Percentiles rank a stretch among this genome's conserved stretches.
Conservation (phyloP, 2,113 vertebrate genomes). For the Mystacornis crossleyi region DNA sequence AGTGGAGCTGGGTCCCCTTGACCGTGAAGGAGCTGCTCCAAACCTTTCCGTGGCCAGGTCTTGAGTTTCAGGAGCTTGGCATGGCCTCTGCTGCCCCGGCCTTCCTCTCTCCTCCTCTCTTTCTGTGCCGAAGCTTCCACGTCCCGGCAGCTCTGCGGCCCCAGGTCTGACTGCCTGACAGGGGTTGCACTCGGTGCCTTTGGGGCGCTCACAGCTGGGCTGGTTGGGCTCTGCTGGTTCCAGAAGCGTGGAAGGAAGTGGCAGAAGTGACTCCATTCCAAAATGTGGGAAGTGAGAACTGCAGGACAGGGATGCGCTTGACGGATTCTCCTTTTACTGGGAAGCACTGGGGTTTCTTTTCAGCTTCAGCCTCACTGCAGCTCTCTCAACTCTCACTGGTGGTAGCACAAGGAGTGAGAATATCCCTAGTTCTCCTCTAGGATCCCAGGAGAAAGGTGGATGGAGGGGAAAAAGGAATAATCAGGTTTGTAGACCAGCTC, state of each 20-base stretch:
- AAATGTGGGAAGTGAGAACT: not conserved
- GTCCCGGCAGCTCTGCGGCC: not conserved
- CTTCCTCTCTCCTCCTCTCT: not conserved
- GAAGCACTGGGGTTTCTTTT: not conserved
- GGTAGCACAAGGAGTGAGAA: not conserved
- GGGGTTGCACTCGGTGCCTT: rapidly evolving
- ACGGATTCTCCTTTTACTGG: not conserved
- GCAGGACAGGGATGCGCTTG: not conserved
- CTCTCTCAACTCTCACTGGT: not conserved
- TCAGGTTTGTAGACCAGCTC: not conserved
- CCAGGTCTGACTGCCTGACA: not conserved
- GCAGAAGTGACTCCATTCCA: not conserved
- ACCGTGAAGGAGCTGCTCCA: not conserved
- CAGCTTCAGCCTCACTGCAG: not conserved
- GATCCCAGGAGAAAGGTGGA: not conserved
- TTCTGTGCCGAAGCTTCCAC: not conserved
- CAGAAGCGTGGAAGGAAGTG: not conserved
- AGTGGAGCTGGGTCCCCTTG: not conserved
- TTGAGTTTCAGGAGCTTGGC: slow-evolving; percentile 21
- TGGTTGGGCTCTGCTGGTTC: not conserved
- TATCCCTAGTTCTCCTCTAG: not conserved
- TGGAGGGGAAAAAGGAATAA: not conserved
- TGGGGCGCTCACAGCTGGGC: not conserved
- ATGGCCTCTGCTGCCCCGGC: not conserved
- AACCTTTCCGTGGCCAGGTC: not conserved